These are phyloP conservation scores for Entomobrya proxima DNA, from an alignment of 2,888 invertebrate species.

Conservation along the genomic window DNA sequence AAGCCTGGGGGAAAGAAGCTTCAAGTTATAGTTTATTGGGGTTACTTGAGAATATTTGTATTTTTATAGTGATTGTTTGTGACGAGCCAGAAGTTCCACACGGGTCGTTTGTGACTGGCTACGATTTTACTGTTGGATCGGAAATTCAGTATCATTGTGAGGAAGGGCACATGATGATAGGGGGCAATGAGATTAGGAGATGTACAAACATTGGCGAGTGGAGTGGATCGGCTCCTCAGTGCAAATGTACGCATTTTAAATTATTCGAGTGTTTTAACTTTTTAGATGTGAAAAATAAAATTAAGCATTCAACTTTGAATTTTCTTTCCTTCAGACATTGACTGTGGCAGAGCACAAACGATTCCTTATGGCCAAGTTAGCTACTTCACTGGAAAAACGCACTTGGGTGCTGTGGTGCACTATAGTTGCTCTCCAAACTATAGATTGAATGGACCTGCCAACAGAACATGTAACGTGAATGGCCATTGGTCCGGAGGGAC, in stretches of 20 bases:
- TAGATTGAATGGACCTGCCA: conserved; percentile 86
- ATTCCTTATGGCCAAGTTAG: conserved; percentile 86
- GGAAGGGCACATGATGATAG: conserved; percentile 87
- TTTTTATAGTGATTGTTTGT: conserved; percentile 86
- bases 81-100: conserved; percentile 90
- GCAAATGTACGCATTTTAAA: conserved; percentile 84
- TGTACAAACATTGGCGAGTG: conserved; percentile 89
- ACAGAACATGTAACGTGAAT: conserved; percentile 85
- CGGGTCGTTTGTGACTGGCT: conserved; percentile 91
- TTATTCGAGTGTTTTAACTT: too few species aligned
- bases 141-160: conserved; percentile 89
- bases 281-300: too few species aligned
- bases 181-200: conserved; percentile 82
- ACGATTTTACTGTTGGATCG: conserved; percentile 92
- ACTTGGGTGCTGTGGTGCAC: conserved; percentile 87
- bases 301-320: neutral
- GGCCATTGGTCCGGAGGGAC: conserved; percentile 89
- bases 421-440: conserved; percentile 90
- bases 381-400: conserved; percentile 86
- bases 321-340: conserved; percentile 83
- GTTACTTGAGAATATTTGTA: neutral
- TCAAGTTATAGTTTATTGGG: conserved; percentile 14
- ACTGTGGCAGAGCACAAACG: conserved; percentile 90
- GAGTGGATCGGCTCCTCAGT: conserved; percentile 88
- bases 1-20: too few species aligned